Evolutionary conservation across 1,140 invertebrate genomes (phyloP).

Genomic region (Drosophila fuyamai): DNA sequence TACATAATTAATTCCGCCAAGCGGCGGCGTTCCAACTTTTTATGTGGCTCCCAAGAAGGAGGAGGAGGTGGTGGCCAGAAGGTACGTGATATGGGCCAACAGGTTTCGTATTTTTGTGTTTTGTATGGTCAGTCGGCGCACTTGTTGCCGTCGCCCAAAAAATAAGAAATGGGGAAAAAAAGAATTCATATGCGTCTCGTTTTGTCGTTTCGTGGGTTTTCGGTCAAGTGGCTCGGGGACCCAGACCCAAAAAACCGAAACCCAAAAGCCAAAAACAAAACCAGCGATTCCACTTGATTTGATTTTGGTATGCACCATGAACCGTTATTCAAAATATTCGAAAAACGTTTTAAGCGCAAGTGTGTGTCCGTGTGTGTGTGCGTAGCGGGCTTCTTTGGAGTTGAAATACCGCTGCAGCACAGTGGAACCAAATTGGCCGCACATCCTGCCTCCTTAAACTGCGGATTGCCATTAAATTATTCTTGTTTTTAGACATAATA

Average conservation of each 20-base stretch:
- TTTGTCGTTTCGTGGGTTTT: conserved; percentile 67
- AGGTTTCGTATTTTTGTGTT: conserved; percentile 55
- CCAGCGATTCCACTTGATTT: conserved; percentile 78
- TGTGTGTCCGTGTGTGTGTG: conserved; percentile 18
- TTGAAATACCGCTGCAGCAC: conserved; percentile 36
- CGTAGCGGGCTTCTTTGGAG: conserved; percentile 45
- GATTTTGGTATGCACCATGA: conserved; percentile 81
- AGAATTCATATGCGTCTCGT: conserved; percentile 71
- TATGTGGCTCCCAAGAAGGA: conserved; percentile 38
- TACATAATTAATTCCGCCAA: conserved; percentile 82
- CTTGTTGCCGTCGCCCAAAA: conserved; percentile 72
- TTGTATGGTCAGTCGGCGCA: conserved; percentile 59
- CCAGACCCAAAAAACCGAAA: conserved; percentile 25
- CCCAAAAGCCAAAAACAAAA: conserved; percentile 26
- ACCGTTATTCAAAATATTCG: conserved; percentile 83
- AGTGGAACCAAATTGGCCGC: conserved; percentile 31
- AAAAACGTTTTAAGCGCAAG: conserved; percentile 72
- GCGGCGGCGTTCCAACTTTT: conserved; percentile 54
- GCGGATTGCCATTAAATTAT: neutral
- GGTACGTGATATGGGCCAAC: conserved; percentile 82
- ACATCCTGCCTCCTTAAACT: conserved; percentile 36
- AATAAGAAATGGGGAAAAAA: conserved; percentile 27
- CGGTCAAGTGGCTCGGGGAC: conserved; percentile 30
- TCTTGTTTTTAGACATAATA: neutral
- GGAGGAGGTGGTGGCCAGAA: conserved; percentile 35